phyloP scores from a whole-genome alignment of 92 coral and sea anemone genomes.

The Zoanthus solanderi region DNA sequence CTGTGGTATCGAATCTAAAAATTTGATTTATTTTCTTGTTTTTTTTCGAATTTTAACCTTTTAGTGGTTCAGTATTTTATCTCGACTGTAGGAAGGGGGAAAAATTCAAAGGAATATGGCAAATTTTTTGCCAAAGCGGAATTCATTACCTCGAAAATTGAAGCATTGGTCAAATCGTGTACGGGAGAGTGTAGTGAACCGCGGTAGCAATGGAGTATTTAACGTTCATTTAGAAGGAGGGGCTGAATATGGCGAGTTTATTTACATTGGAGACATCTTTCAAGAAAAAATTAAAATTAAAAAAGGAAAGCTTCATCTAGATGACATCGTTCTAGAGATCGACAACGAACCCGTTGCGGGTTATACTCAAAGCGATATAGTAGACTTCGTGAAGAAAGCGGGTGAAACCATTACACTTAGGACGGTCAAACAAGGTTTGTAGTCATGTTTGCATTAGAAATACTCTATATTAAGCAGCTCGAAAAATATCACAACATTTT shows the following conservation, averaged over 20 bases:
- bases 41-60: conserved; percentile 25
- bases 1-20: conserved; percentile 28
- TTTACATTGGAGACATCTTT: conserved; percentile 85
- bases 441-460: not conserved
- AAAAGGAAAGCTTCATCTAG: conserved; percentile 84
- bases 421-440: conserved; percentile 92
- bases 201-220: conserved; percentile 83
- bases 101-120: conserved; percentile 69
- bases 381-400: conserved; percentile 90
- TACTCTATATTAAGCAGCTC: not conserved
- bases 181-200: conserved; percentile 74
- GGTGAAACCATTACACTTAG: conserved; percentile 79
- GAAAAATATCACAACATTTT: not conserved
- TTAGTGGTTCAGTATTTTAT: conserved; percentile 14
- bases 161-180: conserved; percentile 97
- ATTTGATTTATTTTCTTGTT: conserved; percentile 39
- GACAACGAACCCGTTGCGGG: conserved; percentile 91
- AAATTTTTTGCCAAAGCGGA: conserved; percentile 63
- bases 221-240: conserved; percentile 95
- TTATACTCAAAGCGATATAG: conserved; percentile 86
- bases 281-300: conserved; percentile 90
- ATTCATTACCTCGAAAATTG: conserved; percentile 87
- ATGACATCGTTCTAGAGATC: conserved; percentile 89
- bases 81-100: conserved; percentile 20
- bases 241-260: conserved; percentile 96